phyloP scores from a whole-genome alignment of 2,797 vertebrate genomes.

The Sebastes vulpes region DNA sequence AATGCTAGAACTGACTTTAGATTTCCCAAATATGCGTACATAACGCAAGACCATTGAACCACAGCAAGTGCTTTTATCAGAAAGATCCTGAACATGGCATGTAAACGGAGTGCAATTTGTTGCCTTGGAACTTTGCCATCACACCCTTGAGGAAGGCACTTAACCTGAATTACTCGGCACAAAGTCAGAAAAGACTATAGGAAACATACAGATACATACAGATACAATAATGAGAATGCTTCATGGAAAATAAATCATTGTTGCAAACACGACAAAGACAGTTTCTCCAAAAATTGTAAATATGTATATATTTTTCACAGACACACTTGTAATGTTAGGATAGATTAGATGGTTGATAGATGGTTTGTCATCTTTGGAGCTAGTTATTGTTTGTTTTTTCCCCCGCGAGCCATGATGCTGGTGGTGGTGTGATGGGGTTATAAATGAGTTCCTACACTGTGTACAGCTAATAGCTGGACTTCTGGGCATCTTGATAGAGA shows the following conservation, averaged over 20 bases:
- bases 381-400: background rate
- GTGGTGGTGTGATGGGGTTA: too few species aligned
- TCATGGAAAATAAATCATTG: conserved; percentile 17
- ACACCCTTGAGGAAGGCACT: conserved; percentile 55
- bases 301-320: background rate
- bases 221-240: conserved; percentile 6
- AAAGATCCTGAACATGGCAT: conserved; percentile 53
- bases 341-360: background rate
- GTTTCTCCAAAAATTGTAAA: background rate
- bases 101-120: conserved; percentile 47
- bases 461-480: too few species aligned
- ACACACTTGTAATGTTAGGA: background rate
- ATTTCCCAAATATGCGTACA: conserved; percentile 55
- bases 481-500: too few species aligned
- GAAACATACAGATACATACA: conserved; percentile 1
- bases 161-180: conserved; percentile 55
- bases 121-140: conserved; percentile 65
- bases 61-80: conserved; percentile 52
- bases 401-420: too few species aligned
- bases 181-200: conserved; percentile 25
- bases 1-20: conserved; percentile 45
- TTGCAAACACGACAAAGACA: background rate
- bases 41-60: conserved; percentile 49
- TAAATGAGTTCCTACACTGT: too few species aligned
- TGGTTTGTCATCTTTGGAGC: background rate